Base-by-base conservation (phyloP, 2,113 vertebrate species). In the Sturnira hondurensis region DNA sequence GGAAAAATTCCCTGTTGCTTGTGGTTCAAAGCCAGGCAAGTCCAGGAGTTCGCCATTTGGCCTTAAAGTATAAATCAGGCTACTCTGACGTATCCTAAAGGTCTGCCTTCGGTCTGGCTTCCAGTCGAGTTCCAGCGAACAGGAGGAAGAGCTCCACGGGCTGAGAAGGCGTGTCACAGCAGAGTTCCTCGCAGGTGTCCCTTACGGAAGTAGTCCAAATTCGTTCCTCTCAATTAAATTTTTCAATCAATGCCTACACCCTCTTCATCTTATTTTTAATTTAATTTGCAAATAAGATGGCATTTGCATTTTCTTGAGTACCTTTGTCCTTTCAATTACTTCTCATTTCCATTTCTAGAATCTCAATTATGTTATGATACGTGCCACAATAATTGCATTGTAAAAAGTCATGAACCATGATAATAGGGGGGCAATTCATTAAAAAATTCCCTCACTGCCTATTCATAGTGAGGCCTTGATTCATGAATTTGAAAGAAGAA, bases 281-380 rank as follows among this genome's bases (percentile, higher is more conserved):
- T 95, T 92, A 97, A 76, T 96, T 97, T 97, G 28, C 84, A 98
- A 97, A 89, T 96, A 97, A 91, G 94, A 91, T 89, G 22, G 77
- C 68, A 80, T 90, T 80, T 91, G 52, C 58, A 82, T 89, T 89
- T 97, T 93, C 95, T 96, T 81, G 1, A 22, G 24, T 87, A 78
- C 45, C 12, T 93, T 96, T 88, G 77, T 90, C 95, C 80, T 92
- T 97, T 91, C 20, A 38, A 92, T 97, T 89, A 13, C 47, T 71
- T 97, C 95, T 67, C 41, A 94, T 92, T 93, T 81, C 5, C 43
- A 45, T 89, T 88, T 96, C 95, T 41, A 92, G 87, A 95, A 95
- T 97, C 96, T 97, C 94, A 97, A 82, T 97, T 97, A 93, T 93
- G 86, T 47, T 97, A 87, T 17, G n/a, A 86, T 86, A 92, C 41